Percentiles rank a stretch among this genome's conserved stretches.
Evolutionary conservation across 2,888 invertebrate species (phyloP).

Genomic region (Orthosia gothica): DNA sequence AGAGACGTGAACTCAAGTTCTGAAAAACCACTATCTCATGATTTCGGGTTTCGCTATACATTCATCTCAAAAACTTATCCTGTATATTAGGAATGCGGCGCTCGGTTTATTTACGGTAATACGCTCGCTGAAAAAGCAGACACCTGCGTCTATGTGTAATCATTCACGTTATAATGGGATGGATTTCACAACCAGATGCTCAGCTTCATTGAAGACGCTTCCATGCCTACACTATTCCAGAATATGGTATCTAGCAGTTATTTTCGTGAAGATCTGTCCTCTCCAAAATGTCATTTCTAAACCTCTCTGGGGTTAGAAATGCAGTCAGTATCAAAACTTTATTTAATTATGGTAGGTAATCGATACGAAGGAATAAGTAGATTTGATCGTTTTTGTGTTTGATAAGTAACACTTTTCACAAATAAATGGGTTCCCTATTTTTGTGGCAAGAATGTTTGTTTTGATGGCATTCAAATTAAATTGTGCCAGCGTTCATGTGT

Average conservation of each 20-base stretch:
- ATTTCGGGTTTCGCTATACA: constrained; percentile 21
- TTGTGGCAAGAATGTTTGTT: background rate
- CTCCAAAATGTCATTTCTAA: too few species aligned
- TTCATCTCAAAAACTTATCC: constrained; percentile 21
- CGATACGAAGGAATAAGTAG: too few species aligned
- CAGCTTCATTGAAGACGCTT: constrained; percentile 11
- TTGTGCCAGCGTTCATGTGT: background rate
- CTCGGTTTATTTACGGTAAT: constrained; percentile 69
- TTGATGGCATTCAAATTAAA: constrained; percentile 20
- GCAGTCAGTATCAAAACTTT: background rate
- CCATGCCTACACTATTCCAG: constrained; percentile 12
- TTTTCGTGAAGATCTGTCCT: background rate
- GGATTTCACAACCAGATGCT: constrained; percentile 56
- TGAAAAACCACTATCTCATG: constrained; percentile 13
- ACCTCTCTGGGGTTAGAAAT: background rate
- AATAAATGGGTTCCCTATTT: background rate
- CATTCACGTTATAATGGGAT: constrained; percentile 72
- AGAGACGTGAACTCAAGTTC: constrained; percentile 1
- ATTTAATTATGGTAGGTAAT: background rate
- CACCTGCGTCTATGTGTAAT: constrained; percentile 75
- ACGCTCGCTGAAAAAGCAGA: constrained; percentile 66
- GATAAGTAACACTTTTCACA: background rate
- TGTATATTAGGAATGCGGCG: constrained; percentile 38
- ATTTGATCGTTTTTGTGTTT: background rate
- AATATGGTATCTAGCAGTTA: background rate